phyloP scores from a whole-genome alignment of 2,888 invertebrate genomes.

The Calephelis perditalis region DNA sequence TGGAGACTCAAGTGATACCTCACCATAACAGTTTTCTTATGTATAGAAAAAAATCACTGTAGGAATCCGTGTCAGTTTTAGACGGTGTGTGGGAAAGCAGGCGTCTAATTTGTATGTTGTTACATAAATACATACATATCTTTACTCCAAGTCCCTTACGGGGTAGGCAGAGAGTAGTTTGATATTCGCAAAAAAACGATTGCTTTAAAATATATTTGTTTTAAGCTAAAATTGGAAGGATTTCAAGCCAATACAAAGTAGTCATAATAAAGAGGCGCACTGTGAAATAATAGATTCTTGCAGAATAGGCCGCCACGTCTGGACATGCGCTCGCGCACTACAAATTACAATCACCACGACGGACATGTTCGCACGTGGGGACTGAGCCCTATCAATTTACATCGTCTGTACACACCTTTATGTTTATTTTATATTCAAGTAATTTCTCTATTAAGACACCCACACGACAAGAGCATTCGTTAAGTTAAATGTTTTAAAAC shows the following conservation, averaged over 20 bases:
- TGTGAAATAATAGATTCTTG: slow-evolving; percentile 29
- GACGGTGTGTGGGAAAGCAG: too few species aligned
- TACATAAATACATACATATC: too few species aligned
- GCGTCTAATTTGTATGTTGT: too few species aligned
- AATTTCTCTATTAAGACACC: slow-evolving; percentile 70
- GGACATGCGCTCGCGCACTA: slow-evolving; percentile 65
- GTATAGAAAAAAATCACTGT: too few species aligned
- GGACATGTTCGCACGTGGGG: slow-evolving; percentile 68
- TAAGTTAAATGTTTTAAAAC: slow-evolving; percentile 18
- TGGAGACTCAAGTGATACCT: too few species aligned
- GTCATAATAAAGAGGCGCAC: slow-evolving; percentile 8
- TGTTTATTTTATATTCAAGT: slow-evolving; percentile 63
- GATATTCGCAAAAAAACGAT: too few species aligned
- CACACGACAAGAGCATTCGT: slow-evolving; percentile 28
- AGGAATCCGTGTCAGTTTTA: too few species aligned
- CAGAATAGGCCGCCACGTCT: slow-evolving; percentile 46
- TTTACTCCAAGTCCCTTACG: too few species aligned
- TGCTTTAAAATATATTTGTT: too few species aligned
- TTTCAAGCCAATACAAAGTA: neutral
- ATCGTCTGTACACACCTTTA: slow-evolving; percentile 42
- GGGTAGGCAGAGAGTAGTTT: too few species aligned
- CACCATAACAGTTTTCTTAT: too few species aligned
- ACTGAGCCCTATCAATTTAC: slow-evolving; percentile 65
- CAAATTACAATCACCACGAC: slow-evolving; percentile 76
- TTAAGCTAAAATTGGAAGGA: neutral